A percentile compares a stretch with the other conserved stretches of the same genome.
These are phyloP conservation scores for Smithornis capensis DNA, from an alignment of 2,113 vertebrate genomes.

Conservation along the genomic window DNA sequence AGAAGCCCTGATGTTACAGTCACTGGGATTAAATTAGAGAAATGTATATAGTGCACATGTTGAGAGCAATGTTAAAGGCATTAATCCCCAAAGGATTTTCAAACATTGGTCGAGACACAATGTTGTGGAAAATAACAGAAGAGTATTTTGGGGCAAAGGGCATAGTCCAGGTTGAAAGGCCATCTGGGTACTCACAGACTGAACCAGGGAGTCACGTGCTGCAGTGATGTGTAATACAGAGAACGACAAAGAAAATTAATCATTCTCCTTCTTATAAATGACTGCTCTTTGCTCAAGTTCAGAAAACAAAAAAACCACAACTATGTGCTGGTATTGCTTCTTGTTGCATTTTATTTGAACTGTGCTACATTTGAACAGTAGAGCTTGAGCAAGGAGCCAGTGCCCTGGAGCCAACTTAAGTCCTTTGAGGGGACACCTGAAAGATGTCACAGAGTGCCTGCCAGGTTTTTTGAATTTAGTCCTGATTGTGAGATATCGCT, in stretches of 20 bases:
- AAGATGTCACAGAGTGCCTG: background rate
- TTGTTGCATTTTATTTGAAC: background rate
- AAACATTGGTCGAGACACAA: fast-evolving
- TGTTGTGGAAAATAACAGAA: background rate
- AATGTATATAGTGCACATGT: background rate
- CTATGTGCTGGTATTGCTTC: background rate
- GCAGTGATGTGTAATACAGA: background rate
- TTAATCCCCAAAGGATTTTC: background rate
- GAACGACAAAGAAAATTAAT: background rate
- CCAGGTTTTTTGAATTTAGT: background rate
- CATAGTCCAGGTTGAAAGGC: background rate
- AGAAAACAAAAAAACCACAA: background rate
- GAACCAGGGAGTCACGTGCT: background rate
- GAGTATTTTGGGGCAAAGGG: background rate
- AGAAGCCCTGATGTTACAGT: background rate
- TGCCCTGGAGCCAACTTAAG: background rate
- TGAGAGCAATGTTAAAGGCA: background rate
- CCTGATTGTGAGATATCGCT: background rate
- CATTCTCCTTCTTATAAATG: background rate
- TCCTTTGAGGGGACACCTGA: background rate
- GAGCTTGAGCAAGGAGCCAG: background rate
- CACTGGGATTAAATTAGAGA: background rate
- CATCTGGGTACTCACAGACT: background rate
- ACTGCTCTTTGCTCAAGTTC: background rate
- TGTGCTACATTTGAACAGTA: background rate